phyloP scores from a whole-genome alignment of 2,113 vertebrate genomes.

The Gasterosteus nipponicus region DNA sequence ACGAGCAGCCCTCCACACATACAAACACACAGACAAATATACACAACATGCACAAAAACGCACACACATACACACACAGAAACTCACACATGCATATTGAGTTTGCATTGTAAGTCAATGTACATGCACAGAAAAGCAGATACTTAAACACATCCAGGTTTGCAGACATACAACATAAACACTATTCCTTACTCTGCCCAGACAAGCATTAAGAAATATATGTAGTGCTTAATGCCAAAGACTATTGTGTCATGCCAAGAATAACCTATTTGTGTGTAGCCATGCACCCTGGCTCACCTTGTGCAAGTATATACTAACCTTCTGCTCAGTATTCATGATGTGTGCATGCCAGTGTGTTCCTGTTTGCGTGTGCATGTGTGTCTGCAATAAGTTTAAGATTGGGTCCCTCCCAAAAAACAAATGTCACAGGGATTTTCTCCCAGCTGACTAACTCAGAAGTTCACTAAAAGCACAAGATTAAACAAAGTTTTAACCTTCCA shows the following conservation, averaged over 20 bases:
- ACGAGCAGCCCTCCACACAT: slow-evolving; percentile 39
- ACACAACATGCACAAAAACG: slow-evolving; percentile 16
- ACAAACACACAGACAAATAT: background rate
- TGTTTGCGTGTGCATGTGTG: slow-evolving; percentile 25
- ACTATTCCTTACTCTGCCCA: slow-evolving; percentile 40
- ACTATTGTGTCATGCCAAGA: slow-evolving; percentile 59
- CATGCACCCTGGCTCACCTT: slow-evolving; percentile 75
- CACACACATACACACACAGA: slow-evolving; percentile 36
- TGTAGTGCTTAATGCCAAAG: slow-evolving; percentile 56
- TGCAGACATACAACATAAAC: background rate
- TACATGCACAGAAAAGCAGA: slow-evolving; percentile 15
- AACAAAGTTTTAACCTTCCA: slow-evolving; percentile 70
- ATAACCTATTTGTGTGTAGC: slow-evolving; percentile 68
- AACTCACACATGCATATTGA: slow-evolving; percentile 35
- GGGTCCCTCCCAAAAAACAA: slow-evolving; percentile 70
- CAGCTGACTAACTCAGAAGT: slow-evolving; percentile 65
- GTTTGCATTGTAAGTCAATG: slow-evolving; percentile 9
- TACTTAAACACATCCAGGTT: slow-evolving; percentile 13
- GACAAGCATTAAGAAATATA: slow-evolving; percentile 54
- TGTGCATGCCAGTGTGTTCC: slow-evolving; percentile 37
- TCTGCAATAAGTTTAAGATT: slow-evolving; percentile 56
- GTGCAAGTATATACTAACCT: slow-evolving; percentile 48
- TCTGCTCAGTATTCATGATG: slow-evolving; percentile 66
- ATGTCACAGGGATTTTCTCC: slow-evolving; percentile 76
- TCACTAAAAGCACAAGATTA: slow-evolving; percentile 73